phyloP scores from a whole-genome alignment of 1,140 invertebrate genomes.

The Meloidogyne hapla region DNA sequence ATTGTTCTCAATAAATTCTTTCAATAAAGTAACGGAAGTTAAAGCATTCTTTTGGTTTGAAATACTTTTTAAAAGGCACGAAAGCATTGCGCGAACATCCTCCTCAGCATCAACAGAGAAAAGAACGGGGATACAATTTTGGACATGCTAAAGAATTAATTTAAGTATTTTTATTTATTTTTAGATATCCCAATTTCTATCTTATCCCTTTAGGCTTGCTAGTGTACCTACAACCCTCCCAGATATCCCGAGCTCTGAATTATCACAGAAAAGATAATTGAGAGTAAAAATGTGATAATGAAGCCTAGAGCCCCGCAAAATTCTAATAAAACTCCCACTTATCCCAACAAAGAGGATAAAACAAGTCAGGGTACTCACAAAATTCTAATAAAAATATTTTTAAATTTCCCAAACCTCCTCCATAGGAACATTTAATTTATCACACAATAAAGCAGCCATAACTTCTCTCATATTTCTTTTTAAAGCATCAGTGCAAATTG shows the following conservation, averaged over 20 bases:
- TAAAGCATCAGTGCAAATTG: conserved; percentile 87
- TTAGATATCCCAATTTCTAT: too few relatives aligned
- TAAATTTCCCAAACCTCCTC: conserved; percentile 69
- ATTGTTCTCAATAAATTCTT: conserved; percentile 48
- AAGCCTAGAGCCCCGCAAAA: neutral
- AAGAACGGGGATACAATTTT: conserved; percentile 88
- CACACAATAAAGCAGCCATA: conserved; percentile 75
- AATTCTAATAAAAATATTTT: neutral
- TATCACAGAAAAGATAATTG: too few relatives aligned
- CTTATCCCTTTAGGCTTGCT: too few relatives aligned
- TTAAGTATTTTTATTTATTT: neutral
- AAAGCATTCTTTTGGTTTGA: conserved; percentile 17
- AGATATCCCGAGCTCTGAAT: too few relatives aligned
- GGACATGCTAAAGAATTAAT: conserved; percentile 71
- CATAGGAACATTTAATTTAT: conserved; percentile 64
- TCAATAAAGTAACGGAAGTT: conserved; percentile 36
- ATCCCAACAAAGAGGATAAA: too few relatives aligned
- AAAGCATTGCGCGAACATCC: conserved; percentile 46
- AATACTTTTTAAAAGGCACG: conserved; percentile 32
- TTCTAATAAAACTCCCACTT: neutral
- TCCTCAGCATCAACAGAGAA: conserved; percentile 72
- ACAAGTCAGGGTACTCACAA: too few relatives aligned
- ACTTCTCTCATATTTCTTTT: conserved; percentile 86
- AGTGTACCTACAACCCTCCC: too few relatives aligned
- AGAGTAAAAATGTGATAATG: too few relatives aligned